Percentiles rank a stretch among this genome's conserved stretches.
Evolutionary conservation across 2,888 invertebrate genomes (phyloP).

Genomic region (Catocala fraxini): DNA sequence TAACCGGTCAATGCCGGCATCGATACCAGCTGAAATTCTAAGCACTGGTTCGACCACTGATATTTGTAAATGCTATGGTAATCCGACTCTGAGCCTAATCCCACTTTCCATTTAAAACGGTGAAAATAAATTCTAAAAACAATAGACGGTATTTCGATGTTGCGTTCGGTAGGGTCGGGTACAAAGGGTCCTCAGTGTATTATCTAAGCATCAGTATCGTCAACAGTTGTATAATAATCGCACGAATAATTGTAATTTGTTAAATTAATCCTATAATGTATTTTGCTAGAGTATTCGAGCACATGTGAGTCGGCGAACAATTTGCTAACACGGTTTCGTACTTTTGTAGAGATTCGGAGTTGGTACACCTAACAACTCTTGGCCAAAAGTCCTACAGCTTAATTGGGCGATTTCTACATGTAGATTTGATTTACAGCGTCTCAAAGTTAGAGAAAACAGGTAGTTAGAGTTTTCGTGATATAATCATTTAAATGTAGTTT

Average conservation of each 20-base stretch:
- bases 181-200: constrained; percentile 26
- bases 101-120: constrained; percentile 37
- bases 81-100: constrained; percentile 34
- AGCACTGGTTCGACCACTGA: constrained; percentile 34
- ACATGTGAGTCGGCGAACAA: constrained; percentile 45
- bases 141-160: constrained; percentile 38
- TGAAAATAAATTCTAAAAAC: constrained; percentile 47
- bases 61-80: constrained; percentile 48
- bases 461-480: neutral
- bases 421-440: constrained; percentile 33
- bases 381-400: constrained; percentile 47
- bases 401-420: constrained; percentile 41
- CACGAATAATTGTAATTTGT: constrained; percentile 37
- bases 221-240: constrained; percentile 33
- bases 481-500: neutral
- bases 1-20: constrained; percentile 39
- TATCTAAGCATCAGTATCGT: constrained; percentile 32
- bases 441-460: constrained; percentile 19
- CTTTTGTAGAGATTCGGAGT: constrained; percentile 54
- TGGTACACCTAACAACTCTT: constrained; percentile 52
- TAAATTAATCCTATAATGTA: constrained; percentile 34
- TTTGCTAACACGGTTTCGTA: constrained; percentile 59
- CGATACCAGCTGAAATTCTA: constrained; percentile 37
- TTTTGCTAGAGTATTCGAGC: constrained; percentile 28
- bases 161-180: constrained; percentile 19